Base-by-base conservation (phyloP, 2,888 invertebrate species). In the Anodontia alba region DNA sequence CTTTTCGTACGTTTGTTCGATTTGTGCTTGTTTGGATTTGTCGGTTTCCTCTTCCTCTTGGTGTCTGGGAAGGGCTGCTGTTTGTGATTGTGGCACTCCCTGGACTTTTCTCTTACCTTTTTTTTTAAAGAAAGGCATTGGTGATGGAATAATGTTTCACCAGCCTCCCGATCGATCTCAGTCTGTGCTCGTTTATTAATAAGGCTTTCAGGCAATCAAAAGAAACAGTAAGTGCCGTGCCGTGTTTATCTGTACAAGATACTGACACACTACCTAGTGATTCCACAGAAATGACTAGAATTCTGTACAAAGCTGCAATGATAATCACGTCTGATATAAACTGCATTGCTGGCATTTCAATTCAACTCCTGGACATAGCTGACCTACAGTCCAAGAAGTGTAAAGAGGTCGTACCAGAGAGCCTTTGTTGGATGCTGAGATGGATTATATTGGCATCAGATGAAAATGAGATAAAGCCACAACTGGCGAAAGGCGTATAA, bases 401-500 rank as follows among this genome's bases (percentile, higher is more conserved):
- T 42, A 67, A 67, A 42, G 2, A 42, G 3, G 67, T 67, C 7
- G 42, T 67, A 10, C 67, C 67, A 3, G 67, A 67, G 29, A 36
- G 67, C 67, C 29, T 36, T 10, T 67, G 33, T 31, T 67, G 67
- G 33, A 3, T 67, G 36, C 3, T 67, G 7, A 20, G 67, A n/a
- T 67, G 67, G 67, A 36, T 67, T n/a, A 42, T 67, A n/a, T 67
- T n/a, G 31, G 38, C 36, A n/a, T 20, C 67, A 33, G 67, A n/a
- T 8, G 8, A 3, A 3, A 15, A n/a, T 36, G 67, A 67, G 5
- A 10, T 42, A 8, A 67, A 38, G 20, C 42, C 67, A 5, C 36
- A 33, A 20, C 67, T 7, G 67, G 33, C 29, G 36, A 36, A 67
- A 67, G 23, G 20, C 67, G 67, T 20, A 67, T 67, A 8, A 12